A percentile compares a stretch with the other conserved stretches of the same genome.
Conservation (phyloP, 2,113 vertebrate species). For the Potamarius usumacintae region DNA sequence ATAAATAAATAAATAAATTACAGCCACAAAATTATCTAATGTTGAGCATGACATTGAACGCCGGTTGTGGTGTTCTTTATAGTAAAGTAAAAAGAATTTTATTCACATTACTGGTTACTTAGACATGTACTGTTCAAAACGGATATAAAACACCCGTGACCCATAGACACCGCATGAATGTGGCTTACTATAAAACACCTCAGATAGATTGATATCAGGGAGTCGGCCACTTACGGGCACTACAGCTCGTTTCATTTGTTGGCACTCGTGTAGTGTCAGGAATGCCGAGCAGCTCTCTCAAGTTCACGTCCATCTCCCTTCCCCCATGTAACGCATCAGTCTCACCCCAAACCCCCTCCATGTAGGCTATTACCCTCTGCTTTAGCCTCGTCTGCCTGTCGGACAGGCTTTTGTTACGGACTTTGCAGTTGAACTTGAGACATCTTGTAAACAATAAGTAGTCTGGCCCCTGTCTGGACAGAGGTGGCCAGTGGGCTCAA, state of each 20-base stretch:
- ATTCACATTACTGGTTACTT: neutral
- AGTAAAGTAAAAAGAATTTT: too few species aligned
- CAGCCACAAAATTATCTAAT: neutral
- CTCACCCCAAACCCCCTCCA: slow-evolving; percentile 24
- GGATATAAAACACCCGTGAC: neutral
- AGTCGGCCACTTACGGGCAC: neutral
- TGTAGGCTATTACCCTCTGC: slow-evolving; percentile 37
- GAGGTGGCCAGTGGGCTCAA: slow-evolving; percentile 53
- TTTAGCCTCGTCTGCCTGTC: slow-evolving; percentile 63
- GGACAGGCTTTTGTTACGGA: slow-evolving; percentile 65
- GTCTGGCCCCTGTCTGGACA: slow-evolving; percentile 76
- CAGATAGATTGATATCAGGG: neutral
- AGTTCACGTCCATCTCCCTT: slow-evolving; percentile 58
- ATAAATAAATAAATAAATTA: neutral
- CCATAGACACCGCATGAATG: neutral
- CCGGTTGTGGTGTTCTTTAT: neutral
- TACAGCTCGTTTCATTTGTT: neutral
- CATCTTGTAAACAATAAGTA: slow-evolving; percentile 76
- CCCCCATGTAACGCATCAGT: slow-evolving; percentile 12
- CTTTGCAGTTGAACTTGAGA: slow-evolving; percentile 82
- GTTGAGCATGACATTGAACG: neutral
- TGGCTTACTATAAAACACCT: neutral
- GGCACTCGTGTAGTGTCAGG: slow-evolving; percentile 6
- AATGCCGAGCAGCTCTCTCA: slow-evolving; percentile 45
- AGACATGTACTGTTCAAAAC: neutral